Conservation (phyloP, 2,888 invertebrate species). For the Hydriomena furcata region DNA sequence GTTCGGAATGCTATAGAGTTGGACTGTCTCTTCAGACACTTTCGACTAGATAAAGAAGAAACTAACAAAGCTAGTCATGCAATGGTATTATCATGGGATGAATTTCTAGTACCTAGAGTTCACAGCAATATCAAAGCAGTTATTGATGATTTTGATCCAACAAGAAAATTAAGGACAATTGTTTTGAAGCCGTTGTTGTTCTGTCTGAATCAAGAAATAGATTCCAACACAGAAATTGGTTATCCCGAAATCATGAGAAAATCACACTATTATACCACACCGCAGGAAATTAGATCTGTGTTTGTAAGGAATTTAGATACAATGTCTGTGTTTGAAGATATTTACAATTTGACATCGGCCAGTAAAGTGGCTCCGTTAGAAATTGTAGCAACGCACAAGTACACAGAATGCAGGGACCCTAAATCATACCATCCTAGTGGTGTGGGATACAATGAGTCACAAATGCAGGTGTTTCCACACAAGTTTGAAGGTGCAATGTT, state of each 20-base stretch:
- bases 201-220: conserved; percentile 75
- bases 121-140: conserved; percentile 81
- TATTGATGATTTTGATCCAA: conserved; percentile 78
- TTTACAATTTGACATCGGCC: conserved; percentile 58
- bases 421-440: conserved; percentile 60
- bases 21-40: conserved; percentile 86
- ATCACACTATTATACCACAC: conserved; percentile 69
- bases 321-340: conserved; percentile 71
- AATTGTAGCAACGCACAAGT: conserved; percentile 70
- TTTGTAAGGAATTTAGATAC: conserved; percentile 72
- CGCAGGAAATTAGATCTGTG: conserved; percentile 54
- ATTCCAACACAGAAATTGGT: conserved; percentile 68
- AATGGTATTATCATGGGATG: conserved; percentile 85
- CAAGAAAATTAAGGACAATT: conserved; percentile 59
- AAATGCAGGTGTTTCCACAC: conserved; percentile 75
- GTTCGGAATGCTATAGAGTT: conserved; percentile 82
- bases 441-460: conserved; percentile 69
- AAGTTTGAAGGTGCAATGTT: conserved; percentile 80
- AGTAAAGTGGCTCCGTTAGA: conserved; percentile 61
- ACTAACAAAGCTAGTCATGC: conserved; percentile 77
- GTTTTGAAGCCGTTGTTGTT: conserved; percentile 63
- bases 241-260: conserved; percentile 74
- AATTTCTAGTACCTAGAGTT: conserved; percentile 85
- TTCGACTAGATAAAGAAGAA: conserved; percentile 77
- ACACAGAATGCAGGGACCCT: conserved; percentile 73